phyloP scores from a whole-genome alignment of 2,113 vertebrate species.

The Microcebus tavaratra region DNA sequence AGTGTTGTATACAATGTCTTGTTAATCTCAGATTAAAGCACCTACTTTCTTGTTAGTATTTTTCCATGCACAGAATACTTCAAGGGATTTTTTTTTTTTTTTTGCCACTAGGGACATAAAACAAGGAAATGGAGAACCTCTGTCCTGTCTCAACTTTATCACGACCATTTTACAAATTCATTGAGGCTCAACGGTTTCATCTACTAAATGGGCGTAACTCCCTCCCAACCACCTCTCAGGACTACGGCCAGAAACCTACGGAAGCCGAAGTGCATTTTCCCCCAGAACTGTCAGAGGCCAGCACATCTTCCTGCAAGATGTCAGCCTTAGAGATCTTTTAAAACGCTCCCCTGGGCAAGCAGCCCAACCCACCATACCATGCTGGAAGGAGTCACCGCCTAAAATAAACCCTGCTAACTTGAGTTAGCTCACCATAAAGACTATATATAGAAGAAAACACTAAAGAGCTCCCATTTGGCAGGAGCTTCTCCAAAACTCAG shows the following conservation, averaged over 20 bases:
- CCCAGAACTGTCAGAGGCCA: background rate
- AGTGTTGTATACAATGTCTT: background rate
- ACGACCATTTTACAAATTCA: background rate
- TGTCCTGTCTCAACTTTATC: background rate
- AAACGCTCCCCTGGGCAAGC: background rate
- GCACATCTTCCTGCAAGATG: background rate
- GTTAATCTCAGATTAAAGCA: background rate
- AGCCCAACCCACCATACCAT: background rate
- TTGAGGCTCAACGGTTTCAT: background rate
- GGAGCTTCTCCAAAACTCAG: background rate
- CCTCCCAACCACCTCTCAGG: background rate
- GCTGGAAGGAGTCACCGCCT: constrained; percentile 8
- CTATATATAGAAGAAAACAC: constrained; percentile 44
- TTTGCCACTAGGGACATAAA: background rate
- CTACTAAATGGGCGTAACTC: background rate
- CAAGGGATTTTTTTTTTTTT: background rate
- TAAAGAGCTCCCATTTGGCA: constrained; percentile 42
- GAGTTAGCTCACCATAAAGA: constrained; percentile 14
- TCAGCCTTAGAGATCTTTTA: background rate
- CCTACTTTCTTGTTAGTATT: background rate
- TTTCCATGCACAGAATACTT: background rate
- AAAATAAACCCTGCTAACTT: constrained; percentile 62
- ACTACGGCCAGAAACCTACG: fast-evolving
- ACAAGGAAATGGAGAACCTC: background rate
- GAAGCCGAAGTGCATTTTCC: background rate